Conservation (phyloP, 2,797 vertebrate genomes). For the Etheostoma perlongum region DNA sequence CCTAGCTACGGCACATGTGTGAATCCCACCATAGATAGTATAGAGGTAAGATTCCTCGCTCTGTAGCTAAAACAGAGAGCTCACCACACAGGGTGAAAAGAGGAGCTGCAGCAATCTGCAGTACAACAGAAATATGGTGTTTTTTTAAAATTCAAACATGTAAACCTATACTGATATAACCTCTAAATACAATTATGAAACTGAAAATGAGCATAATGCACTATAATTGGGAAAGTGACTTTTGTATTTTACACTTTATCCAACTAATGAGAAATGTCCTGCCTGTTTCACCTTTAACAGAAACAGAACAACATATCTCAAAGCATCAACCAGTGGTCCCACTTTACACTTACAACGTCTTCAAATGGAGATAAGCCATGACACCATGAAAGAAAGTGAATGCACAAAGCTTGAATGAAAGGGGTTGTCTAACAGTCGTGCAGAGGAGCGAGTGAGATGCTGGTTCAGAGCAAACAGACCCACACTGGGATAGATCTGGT, state of each 20-base stretch:
- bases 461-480: slow-evolving; percentile 71
- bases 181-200: too few relatives aligned
- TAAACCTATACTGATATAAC: too few relatives aligned
- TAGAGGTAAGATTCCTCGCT: too few relatives aligned
- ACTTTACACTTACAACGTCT: background rate
- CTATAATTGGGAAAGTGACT: background rate
- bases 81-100: too few relatives aligned
- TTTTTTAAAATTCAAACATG: too few relatives aligned
- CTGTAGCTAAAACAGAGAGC: too few relatives aligned
- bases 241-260: background rate
- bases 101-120: too few relatives aligned
- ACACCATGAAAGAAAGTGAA: background rate
- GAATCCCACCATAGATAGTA: too few relatives aligned
- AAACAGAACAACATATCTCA: background rate
- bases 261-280: background rate
- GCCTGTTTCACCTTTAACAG: background rate
- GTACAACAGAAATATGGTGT: too few relatives aligned
- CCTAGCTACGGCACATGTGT: too few relatives aligned
- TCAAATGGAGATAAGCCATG: background rate
- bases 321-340: background rate
- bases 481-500: slow-evolving; percentile 57
- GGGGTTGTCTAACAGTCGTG: background rate
- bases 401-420: background rate
- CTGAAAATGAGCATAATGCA: too few relatives aligned
- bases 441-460: slow-evolving; percentile 4